These are phyloP conservation scores for Tinamus guttatus DNA, from an alignment of 2,113 vertebrate genomes.

Conservation along the genomic window DNA sequence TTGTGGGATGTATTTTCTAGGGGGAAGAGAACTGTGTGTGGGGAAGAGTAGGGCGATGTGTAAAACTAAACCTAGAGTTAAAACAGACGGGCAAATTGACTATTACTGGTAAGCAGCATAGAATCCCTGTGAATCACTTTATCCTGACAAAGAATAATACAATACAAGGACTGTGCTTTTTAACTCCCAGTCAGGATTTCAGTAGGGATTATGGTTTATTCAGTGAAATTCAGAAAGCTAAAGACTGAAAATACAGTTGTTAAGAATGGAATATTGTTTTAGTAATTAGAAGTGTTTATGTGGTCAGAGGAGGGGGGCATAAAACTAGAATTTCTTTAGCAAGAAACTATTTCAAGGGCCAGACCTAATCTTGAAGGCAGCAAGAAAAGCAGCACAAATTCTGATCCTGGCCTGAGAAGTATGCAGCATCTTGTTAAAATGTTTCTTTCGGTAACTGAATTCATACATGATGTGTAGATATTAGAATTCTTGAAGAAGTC, in stretches of 20 bases:
- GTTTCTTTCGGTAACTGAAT: neutral
- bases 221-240: neutral
- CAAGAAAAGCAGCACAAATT: neutral
- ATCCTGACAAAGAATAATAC: neutral
- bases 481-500: neutral
- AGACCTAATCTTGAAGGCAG: neutral
- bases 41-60: neutral
- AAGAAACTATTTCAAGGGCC: neutral
- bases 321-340: neutral
- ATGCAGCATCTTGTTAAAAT: neutral
- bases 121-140: neutral
- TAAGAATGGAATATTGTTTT: neutral
- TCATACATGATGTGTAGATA: neutral
- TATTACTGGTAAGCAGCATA: neutral
- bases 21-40: neutral
- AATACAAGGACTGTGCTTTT: neutral
- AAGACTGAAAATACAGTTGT: neutral
- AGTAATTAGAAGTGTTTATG: neutral
- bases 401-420: neutral
- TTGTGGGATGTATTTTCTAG: neutral
- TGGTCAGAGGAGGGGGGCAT: neutral
- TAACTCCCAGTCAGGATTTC: neutral
- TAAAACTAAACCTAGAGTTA: neutral
- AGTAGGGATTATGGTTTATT: neutral
- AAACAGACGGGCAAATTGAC: neutral